Conservation (phyloP, 2,888 invertebrate genomes). For the Omphaloscelis lunosa region DNA sequence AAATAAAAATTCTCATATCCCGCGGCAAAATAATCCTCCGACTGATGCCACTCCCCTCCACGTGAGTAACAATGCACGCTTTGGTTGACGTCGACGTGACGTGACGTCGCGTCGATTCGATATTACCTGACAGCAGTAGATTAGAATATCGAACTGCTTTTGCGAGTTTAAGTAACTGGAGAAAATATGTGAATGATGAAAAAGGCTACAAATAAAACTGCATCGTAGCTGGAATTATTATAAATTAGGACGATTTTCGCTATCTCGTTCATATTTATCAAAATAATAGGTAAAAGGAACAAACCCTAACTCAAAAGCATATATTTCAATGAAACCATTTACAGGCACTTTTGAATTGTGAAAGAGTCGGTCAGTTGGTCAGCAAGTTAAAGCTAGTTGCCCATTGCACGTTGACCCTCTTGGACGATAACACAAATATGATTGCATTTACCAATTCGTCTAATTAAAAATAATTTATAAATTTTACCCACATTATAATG, state of each 20-base stretch:
- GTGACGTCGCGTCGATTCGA: slow-evolving; percentile 12
- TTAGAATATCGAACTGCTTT: slow-evolving; percentile 7
- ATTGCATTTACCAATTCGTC: neutral
- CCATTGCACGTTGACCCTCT: neutral
- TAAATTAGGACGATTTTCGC: neutral
- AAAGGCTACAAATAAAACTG: neutral
- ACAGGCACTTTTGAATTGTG: too few species aligned
- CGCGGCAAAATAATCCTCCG: slow-evolving; percentile 26
- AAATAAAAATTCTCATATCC: slow-evolving; percentile 31
- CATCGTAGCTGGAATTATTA: neutral
- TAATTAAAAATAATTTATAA: neutral
- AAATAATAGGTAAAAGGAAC: neutral
- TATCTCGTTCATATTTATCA: neutral
- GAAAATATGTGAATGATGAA: neutral
- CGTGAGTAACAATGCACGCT: slow-evolving; percentile 22
- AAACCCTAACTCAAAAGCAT: too few species aligned
- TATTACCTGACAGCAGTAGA: slow-evolving; percentile 25
- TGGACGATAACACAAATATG: neutral
- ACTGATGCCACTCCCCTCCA: slow-evolving; percentile 26
- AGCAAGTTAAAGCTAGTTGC: too few species aligned
- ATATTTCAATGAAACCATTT: too few species aligned
- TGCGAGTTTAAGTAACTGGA: neutral
- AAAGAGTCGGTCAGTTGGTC: too few species aligned
- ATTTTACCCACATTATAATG: neutral
- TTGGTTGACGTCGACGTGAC: slow-evolving; percentile 32